These are phyloP conservation scores for Eufriesea mexicana DNA, from an alignment of 1,140 invertebrate species.

Conservation along the genomic window DNA sequence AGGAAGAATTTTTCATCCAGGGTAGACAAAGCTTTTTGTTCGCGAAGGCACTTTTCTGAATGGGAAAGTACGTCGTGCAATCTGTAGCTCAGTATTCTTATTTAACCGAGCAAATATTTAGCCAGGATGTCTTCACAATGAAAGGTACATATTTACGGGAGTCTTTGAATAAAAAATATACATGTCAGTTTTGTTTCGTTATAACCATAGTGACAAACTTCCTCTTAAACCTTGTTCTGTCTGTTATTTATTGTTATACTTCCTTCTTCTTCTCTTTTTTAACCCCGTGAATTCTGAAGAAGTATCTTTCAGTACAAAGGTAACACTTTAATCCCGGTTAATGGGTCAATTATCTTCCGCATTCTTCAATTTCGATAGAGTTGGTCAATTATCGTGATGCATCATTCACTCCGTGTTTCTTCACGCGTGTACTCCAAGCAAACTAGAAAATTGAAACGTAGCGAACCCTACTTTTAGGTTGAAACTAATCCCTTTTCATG, in stretches of 20 bases:
- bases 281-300: no score
- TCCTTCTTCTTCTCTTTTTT: background rate
- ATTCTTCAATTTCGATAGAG: background rate
- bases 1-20: background rate
- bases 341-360: no score
- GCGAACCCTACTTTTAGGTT: background rate
- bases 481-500: background rate
- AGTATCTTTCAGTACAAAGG: no score
- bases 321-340: no score
- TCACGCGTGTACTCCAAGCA: background rate
- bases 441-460: background rate
- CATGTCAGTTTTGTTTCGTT: no score
- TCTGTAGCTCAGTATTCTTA: background rate
- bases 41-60: background rate
- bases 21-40: background rate
- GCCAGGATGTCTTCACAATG: background rate
- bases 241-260: background rate
- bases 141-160: no score
- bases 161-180: no score
- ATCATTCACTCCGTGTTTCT: background rate
- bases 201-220: no score
- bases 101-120: background rate
- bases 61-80: background rate
- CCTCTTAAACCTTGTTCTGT: no score
- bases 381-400: background rate